These are phyloP conservation scores for Zootermopsis nevadensis DNA, from an alignment of 2,888 invertebrate genomes.

Conservation along the genomic window DNA sequence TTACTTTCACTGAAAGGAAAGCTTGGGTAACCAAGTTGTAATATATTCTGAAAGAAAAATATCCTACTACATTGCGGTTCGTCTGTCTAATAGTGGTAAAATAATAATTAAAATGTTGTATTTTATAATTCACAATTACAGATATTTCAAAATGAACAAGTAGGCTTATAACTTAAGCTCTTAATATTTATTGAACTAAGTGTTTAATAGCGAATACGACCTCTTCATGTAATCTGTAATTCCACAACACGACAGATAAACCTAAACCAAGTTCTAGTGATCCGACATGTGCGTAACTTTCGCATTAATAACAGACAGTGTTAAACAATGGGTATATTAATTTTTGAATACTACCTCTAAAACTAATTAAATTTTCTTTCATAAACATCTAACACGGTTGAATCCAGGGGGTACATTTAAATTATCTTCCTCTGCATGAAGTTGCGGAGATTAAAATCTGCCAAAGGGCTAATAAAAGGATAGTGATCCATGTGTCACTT, in stretches of 20 bases:
- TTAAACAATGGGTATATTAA: neutral
- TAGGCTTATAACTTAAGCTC: no score
- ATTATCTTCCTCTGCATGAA: neutral
- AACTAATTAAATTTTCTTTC: neutral
- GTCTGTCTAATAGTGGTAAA: no score
- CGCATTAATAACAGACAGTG: neutral
- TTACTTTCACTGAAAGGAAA: no score
- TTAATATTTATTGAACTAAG: no score
- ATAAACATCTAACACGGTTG: neutral
- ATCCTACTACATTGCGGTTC: no score
- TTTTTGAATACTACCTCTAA: neutral
- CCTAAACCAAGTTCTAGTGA: neutral
- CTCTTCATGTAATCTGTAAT: neutral
- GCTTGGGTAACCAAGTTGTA: no score
- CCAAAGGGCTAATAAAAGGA: neutral
- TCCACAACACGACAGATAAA: neutral
- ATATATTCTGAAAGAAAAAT: no score
- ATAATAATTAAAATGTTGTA: no score
- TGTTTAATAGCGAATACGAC: no score
- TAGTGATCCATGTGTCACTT: neutral
- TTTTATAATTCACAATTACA: no score
- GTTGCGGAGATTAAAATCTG: slow-evolving; percentile 1
- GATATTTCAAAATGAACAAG: no score
- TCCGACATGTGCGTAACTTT: neutral
- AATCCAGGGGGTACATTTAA: neutral